Conservation (phyloP, 2,113 vertebrate species). For the Lepus americanus region DNA sequence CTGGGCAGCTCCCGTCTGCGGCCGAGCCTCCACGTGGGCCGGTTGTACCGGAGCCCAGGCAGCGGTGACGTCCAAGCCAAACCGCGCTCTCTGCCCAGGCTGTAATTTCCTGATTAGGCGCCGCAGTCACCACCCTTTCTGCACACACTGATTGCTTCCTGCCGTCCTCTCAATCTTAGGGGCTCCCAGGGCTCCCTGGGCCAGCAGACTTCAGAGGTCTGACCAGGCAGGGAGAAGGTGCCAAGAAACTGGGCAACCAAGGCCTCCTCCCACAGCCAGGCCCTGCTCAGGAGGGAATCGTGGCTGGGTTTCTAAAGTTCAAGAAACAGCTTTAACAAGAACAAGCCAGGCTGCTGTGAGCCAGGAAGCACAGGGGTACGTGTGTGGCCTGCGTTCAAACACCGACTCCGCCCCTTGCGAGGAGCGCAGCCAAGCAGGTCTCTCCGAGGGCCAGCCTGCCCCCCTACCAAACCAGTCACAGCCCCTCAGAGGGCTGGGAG, state of each 20-base stretch:
- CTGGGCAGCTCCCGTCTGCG: background rate
- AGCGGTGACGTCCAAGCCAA: conserved; percentile 55
- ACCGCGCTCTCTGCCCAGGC: conserved; percentile 64
- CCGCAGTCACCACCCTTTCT: conserved; percentile 62
- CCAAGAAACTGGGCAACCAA: background rate
- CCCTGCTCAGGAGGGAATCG: background rate
- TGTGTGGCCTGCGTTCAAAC: background rate
- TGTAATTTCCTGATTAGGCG: conserved; percentile 75
- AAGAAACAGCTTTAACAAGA: conserved; percentile 22
- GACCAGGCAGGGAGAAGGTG: background rate
- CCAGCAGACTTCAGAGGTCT: background rate
- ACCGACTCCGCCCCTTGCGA: background rate
- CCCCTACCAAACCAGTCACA: background rate
- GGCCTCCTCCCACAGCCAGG: background rate
- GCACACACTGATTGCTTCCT: conserved; percentile 62
- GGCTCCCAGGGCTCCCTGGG: background rate
- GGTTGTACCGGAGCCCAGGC: background rate
- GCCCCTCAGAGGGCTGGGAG: background rate
- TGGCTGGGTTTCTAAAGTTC: conserved; percentile 34
- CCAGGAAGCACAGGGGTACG: background rate
- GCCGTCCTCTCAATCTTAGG: background rate
- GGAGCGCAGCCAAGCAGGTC: background rate
- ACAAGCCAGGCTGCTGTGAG: conserved; percentile 34
- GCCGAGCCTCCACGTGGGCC: conserved; percentile 23
- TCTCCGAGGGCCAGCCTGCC: background rate